Evolutionary conservation across 2,888 invertebrate species (phyloP).

Genomic region (Antheraea yamamai): DNA sequence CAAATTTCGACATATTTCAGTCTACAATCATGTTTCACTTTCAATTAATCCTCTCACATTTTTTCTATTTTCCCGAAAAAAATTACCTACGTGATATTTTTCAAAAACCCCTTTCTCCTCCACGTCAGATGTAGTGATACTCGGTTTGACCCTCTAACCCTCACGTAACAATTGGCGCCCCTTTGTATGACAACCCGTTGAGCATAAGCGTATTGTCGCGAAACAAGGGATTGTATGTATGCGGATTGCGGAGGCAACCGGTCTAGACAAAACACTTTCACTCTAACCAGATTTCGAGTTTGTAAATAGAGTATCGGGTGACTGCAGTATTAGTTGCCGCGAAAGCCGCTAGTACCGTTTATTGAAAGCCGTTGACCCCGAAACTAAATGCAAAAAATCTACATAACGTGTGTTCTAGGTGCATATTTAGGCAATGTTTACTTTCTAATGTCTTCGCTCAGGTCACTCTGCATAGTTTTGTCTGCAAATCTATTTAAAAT

Average conservation of each 20-base stretch:
- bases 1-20: too few species aligned
- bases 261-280: slow-evolving; percentile 20
- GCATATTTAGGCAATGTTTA: neutral
- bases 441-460: neutral
- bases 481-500: neutral
- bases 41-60: too few species aligned
- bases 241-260: neutral
- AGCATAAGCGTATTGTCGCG: neutral
- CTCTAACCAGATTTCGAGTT: slow-evolving; percentile 6
- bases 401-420: neutral
- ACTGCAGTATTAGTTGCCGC: slow-evolving; percentile 1
- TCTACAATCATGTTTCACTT: too few species aligned
- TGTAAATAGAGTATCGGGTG: slow-evolving; percentile 8
- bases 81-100: too few species aligned
- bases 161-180: too few species aligned
- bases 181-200: neutral
- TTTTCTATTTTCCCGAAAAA: too few species aligned
- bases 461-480: neutral
- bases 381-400: slow-evolving; percentile 20
- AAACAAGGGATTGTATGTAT: slow-evolving; percentile 3
- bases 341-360: slow-evolving; percentile 24
- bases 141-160: too few species aligned
- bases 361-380: slow-evolving; percentile 3
- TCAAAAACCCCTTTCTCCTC: too few species aligned
- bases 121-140: too few species aligned